Base-by-base conservation (phyloP, 2,113 vertebrate genomes). In the Anser cygnoides region DNA sequence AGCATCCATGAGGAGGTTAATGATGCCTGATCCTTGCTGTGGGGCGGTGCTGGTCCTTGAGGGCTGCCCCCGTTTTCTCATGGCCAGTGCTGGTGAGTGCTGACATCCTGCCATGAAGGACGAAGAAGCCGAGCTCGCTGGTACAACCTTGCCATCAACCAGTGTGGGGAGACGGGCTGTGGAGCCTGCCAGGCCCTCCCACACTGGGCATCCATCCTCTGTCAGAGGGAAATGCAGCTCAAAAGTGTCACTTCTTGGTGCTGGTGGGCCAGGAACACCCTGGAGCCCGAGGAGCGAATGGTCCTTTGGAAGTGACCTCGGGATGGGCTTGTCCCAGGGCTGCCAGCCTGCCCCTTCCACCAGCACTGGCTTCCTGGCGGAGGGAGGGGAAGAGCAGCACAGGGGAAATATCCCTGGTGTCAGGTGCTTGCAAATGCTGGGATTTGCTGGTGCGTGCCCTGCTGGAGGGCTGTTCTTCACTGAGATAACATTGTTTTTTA, bases 301-400 rank as follows among this genome's bases (percentile, higher is more conserved):
- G 14, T 59, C 7, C 29, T 44, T n/a, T 68, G 43, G 65, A n/a
- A 44, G 16, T 33, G 15, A 31, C 39, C 28, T 62, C 9, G 1
- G 25, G 31, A 25, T 8, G 14, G 55, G 55, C 21, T 61, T 26
- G 61, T 41, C 37, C 55, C 26, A 9, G 37, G 17, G 4, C 50
- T 68, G 55, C 2, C 2, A 17, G 2, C 35, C 70, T 72, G 26
- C 13, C 15, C 4, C 8, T 0, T 55, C 72, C 35, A 18, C 59
- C 78, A 58, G 33, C 26, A 13, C 21, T 20, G 4, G 46, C 71
- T 66, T 49, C 46, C 20, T n/a, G 21, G 19, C 33, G 10, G 9
- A 20, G 62, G 31, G 28, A 37, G 21, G 43, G 31, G 16, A 44
- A n/a, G 9, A 37, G 20, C 1, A 13, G 14, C 0, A 1, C 5